Conservation (phyloP, 1,140 invertebrate species). For the Saccostrea echinata region DNA sequence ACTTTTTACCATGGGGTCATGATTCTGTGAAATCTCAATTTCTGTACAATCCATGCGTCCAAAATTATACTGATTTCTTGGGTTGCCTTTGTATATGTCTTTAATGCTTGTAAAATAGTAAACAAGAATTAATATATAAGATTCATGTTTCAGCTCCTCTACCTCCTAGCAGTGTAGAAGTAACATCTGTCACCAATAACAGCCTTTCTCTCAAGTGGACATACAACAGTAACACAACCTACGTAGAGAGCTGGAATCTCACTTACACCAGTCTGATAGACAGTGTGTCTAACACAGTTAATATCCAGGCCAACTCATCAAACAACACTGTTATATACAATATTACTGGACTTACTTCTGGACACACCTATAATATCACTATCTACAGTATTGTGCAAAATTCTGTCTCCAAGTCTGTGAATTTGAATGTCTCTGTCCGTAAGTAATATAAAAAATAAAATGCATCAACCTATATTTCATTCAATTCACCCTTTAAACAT, state of each 20-base stretch:
- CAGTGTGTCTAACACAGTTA: neutral
- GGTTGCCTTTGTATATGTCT: too few species aligned
- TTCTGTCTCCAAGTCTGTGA: constrained; percentile 45
- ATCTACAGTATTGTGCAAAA: constrained; percentile 55
- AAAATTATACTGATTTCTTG: too few species aligned
- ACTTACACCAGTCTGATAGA: constrained; percentile 43
- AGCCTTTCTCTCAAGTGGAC: constrained; percentile 58
- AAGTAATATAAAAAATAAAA: constrained; percentile 40
- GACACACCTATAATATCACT: constrained; percentile 60
- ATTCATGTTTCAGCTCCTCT: constrained; percentile 59
- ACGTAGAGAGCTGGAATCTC: constrained; percentile 54
- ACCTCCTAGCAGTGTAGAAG: constrained; percentile 41
- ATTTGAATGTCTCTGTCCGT: constrained; percentile 62
- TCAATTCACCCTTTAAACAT: too few species aligned
- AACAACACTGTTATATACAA: neutral
- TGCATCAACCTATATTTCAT: too few species aligned
- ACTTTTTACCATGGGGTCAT: too few species aligned
- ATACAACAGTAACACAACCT: constrained; percentile 53
- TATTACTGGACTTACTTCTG: constrained; percentile 54
- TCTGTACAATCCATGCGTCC: too few species aligned
- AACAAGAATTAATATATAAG: neutral
- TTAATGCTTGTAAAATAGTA: neutral
- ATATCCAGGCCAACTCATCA: neutral
- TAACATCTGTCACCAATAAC: constrained; percentile 42
- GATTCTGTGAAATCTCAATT: too few species aligned